phyloP scores from a whole-genome alignment of 2,888 invertebrate species.

The Stegophylla sp. region DNA sequence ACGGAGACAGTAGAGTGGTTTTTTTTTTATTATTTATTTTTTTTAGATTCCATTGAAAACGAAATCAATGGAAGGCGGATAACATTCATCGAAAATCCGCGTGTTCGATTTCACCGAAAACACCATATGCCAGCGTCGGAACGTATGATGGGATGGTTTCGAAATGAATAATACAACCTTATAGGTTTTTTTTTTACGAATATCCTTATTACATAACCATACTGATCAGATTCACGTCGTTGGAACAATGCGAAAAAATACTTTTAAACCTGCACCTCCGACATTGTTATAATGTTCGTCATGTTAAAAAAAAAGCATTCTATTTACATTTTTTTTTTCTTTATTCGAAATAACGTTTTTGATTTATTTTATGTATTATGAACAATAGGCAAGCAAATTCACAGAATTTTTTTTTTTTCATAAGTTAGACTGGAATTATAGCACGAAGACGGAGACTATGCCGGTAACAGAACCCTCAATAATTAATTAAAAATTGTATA shows the following conservation, averaged over 20 bases:
- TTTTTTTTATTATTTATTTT: conserved; percentile 29
- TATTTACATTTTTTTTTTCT: too few relatives aligned
- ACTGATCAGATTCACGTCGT: not conserved
- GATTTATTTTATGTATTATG: too few relatives aligned
- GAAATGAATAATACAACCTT: not conserved
- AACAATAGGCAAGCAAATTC: too few relatives aligned
- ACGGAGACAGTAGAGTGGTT: not conserved
- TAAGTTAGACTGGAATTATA: too few relatives aligned
- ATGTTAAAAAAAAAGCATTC: too few relatives aligned
- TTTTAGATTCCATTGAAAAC: conserved; percentile 20
- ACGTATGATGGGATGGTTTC: not conserved
- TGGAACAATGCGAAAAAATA: not conserved
- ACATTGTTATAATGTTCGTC: too few relatives aligned
- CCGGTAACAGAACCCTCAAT: too few relatives aligned
- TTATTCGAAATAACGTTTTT: too few relatives aligned
- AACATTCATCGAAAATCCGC: not conserved
- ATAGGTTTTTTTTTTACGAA: conserved; percentile 9
- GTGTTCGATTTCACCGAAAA: conserved; percentile 47
- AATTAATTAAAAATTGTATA: too few relatives aligned
- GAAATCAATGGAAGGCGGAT: conserved; percentile 43
- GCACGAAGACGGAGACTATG: too few relatives aligned
- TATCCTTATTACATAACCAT: not conserved
- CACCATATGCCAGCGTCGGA: conserved; percentile 13
- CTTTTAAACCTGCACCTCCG: too few relatives aligned
- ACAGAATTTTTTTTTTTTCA: too few relatives aligned